Conservation (phyloP, 2,888 invertebrate genomes). For the Orthonychiurus folsomi region DNA sequence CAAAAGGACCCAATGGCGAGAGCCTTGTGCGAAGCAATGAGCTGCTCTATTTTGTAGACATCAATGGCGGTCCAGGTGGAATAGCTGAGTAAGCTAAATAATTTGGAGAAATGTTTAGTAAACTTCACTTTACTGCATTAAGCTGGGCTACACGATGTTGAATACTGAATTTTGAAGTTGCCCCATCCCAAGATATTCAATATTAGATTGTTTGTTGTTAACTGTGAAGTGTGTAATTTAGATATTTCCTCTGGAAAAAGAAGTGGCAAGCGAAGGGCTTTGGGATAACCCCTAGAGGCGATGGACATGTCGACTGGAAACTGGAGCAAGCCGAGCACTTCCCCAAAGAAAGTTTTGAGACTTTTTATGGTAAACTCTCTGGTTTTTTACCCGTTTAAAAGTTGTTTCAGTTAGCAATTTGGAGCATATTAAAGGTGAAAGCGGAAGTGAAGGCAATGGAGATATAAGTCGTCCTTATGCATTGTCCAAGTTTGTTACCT, state of each 20-base stretch:
- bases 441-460: constrained; percentile 60
- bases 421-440: constrained; percentile 16
- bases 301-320: constrained; percentile 70
- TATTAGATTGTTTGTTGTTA: too few relatives aligned
- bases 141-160: background rate
- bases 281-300: constrained; percentile 78
- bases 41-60: constrained; percentile 82
- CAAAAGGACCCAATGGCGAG: constrained; percentile 52
- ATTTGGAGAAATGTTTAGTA: background rate
- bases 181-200: background rate
- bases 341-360: constrained; percentile 84
- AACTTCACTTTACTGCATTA: background rate
- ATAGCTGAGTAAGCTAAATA: constrained; percentile 77
- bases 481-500: constrained; percentile 63
- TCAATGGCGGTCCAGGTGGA: constrained; percentile 94
- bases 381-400: background rate
- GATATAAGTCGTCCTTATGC: constrained; percentile 79
- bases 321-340: constrained; percentile 53
- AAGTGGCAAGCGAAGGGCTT: constrained; percentile 70
- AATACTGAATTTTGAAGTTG: background rate
- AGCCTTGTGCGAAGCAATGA: constrained; percentile 44
- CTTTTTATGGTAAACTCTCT: constrained; percentile 66
- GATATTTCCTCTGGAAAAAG: constrained; percentile 63
- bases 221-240: constrained; percentile 5
- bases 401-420: constrained; percentile 8